Evolutionary conservation across 1,140 invertebrate genomes (phyloP).

Genomic region (Sitobion miscanthi): DNA sequence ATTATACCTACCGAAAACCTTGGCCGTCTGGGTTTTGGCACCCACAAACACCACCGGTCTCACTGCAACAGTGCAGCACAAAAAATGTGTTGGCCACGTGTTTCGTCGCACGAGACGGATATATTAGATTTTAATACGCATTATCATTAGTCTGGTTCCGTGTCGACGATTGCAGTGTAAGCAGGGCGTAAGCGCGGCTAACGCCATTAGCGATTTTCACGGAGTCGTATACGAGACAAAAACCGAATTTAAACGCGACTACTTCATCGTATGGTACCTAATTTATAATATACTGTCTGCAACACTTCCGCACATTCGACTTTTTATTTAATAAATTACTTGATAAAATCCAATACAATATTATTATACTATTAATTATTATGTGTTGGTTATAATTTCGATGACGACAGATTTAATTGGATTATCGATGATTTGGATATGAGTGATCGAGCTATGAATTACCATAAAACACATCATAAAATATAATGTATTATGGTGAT

Average conservation of each 20-base stretch:
- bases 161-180: constrained; percentile 19
- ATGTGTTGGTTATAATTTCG: background rate
- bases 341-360: background rate
- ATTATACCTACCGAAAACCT: background rate
- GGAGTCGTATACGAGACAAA: background rate
- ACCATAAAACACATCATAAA: background rate
- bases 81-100: constrained; percentile 47
- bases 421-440: background rate
- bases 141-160: constrained; percentile 46
- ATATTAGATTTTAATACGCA: constrained; percentile 46
- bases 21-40: constrained; percentile 42
- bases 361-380: background rate
- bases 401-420: background rate
- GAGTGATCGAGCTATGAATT: background rate
- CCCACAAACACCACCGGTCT: background rate
- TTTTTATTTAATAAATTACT: background rate
- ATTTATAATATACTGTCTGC: background rate
- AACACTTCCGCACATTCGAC: background rate
- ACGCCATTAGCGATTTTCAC: background rate
- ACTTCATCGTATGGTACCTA: background rate
- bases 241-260: background rate
- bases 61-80: background rate
- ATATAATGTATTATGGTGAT: background rate
- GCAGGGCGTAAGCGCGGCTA: background rate
- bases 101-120: constrained; percentile 25